A percentile compares a stretch with the other conserved stretches of the same genome.
These are phyloP conservation scores for Pimpla rufipes DNA, from an alignment of 2,888 invertebrate genomes.

Conservation along the genomic window DNA sequence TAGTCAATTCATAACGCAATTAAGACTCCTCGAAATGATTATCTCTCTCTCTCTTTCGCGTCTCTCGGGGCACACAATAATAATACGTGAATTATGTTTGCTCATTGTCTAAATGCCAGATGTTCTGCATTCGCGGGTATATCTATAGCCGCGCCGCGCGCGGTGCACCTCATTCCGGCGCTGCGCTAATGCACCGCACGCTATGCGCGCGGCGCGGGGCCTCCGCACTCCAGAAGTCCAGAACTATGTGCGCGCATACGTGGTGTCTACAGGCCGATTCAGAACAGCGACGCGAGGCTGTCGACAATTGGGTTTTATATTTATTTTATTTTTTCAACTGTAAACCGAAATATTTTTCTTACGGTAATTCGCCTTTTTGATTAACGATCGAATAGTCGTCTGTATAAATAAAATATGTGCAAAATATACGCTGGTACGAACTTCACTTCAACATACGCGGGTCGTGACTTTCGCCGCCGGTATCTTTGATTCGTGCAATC, in stretches of 20 bases:
- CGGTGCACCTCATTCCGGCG: conserved; percentile 41
- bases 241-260: conserved; percentile 31
- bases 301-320: too few relatives aligned
- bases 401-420: too few relatives aligned
- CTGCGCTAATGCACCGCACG: conserved; percentile 21
- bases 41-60: too few relatives aligned
- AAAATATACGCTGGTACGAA: too few relatives aligned
- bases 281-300: not conserved
- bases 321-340: too few relatives aligned
- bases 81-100: conserved; percentile 56
- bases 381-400: too few relatives aligned
- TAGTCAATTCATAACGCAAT: conserved; percentile 50
- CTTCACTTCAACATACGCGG: too few relatives aligned
- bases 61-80: conserved; percentile 15
- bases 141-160: not conserved
- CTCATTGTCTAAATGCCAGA: conserved; percentile 66
- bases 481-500: too few relatives aligned
- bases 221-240: conserved; percentile 58
- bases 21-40: conserved; percentile 33
- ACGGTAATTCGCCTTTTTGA: too few relatives aligned
- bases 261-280: conserved; percentile 41
- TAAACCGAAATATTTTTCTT: too few relatives aligned
- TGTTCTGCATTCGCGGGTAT: conserved; percentile 21
- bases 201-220: conserved; percentile 7
- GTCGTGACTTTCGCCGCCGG: too few relatives aligned